A percentile compares a stretch with the other conserved stretches of the same genome.
Conservation (phyloP, 92 coral and sea anemone genomes). For the Epizoanthus scotinus region DNA sequence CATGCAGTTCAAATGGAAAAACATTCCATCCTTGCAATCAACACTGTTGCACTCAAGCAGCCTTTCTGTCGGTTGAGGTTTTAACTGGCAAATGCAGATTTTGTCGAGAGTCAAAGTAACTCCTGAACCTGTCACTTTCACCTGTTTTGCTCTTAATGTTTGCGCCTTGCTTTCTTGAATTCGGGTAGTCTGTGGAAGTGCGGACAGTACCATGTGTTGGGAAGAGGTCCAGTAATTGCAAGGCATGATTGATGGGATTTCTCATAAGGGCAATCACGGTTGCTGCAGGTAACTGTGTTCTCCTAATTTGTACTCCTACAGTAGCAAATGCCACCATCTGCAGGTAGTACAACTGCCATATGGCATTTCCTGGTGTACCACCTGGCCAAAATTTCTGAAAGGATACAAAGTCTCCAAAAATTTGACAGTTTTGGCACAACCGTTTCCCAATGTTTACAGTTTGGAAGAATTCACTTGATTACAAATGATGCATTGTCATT, state of each 20-base stretch:
- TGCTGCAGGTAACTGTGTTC: constrained; percentile 54
- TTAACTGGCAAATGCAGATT: constrained; percentile 61
- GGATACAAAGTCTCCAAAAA: constrained; percentile 70
- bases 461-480: constrained; percentile 53
- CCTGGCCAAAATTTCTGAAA: constrained; percentile 63
- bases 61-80: constrained; percentile 50
- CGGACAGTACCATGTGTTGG: constrained; percentile 62
- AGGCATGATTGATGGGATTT: constrained; percentile 58
- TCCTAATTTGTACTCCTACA: constrained; percentile 46
- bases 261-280: constrained; percentile 50
- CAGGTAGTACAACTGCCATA: constrained; percentile 18
- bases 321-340: constrained; percentile 43
- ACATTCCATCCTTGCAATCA: constrained; percentile 58
- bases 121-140: not conserved
- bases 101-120: constrained; percentile 42
- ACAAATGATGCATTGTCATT: constrained; percentile 23
- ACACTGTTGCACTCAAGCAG: constrained; percentile 70
- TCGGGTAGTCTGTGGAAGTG: constrained; percentile 52
- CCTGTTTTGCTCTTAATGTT: not conserved
- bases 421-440: constrained; percentile 48
- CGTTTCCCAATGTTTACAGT: constrained; percentile 38
- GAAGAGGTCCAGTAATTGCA: constrained; percentile 39
- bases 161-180: constrained; percentile 41
- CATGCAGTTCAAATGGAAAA: constrained; percentile 69
- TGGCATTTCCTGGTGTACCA: constrained; percentile 64